A percentile compares a stretch with the other conserved stretches of the same genome.
Evolutionary conservation across 2,888 invertebrate genomes (phyloP).

Genomic region (Unio pictorum): DNA sequence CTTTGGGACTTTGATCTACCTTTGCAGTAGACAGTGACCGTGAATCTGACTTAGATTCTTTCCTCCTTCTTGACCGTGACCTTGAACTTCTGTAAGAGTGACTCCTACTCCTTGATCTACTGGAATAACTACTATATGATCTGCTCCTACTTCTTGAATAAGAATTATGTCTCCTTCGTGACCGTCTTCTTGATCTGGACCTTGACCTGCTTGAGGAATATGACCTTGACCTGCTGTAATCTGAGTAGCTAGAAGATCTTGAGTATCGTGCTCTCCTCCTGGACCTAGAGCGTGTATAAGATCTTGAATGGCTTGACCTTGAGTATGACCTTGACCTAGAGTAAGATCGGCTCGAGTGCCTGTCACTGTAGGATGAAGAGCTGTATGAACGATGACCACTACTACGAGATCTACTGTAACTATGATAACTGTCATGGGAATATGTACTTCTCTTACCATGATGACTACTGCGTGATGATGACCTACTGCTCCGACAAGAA

Average conservation of each 20-base stretch:
- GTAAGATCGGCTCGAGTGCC: constrained; percentile 40
- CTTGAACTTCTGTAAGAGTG: constrained; percentile 23
- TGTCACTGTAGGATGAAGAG: constrained; percentile 41
- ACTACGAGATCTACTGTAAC: constrained; percentile 44
- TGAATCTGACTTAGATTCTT: constrained; percentile 18
- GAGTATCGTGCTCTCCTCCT: constrained; percentile 49
- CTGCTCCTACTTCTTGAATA: constrained; percentile 51
- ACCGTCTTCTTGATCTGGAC: constrained; percentile 45
- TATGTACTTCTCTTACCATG: constrained; percentile 29
- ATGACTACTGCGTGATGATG: constrained; percentile 24
- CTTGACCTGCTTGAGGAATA: constrained; percentile 43
- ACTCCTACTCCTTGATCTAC: constrained; percentile 38
- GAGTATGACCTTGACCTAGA: constrained; percentile 50
- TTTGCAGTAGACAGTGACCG: constrained; percentile 14
- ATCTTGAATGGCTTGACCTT: too few species aligned
- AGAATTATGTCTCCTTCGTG: constrained; percentile 46
- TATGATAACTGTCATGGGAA: constrained; percentile 17
- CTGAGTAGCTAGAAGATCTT: constrained; percentile 48
- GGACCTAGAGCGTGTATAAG: constrained; percentile 33
- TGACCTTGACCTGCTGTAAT: constrained; percentile 40
- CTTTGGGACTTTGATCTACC: constrained; percentile 22
- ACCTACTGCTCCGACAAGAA: constrained; percentile 35
- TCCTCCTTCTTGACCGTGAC: constrained; percentile 19
- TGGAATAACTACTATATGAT: constrained; percentile 40
- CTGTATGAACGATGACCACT: constrained; percentile 41